Evolutionary conservation across 2,888 invertebrate species (phyloP), one percentile per base, ranked within the genome.

Genomic region (Atethmia centrago): DNA sequence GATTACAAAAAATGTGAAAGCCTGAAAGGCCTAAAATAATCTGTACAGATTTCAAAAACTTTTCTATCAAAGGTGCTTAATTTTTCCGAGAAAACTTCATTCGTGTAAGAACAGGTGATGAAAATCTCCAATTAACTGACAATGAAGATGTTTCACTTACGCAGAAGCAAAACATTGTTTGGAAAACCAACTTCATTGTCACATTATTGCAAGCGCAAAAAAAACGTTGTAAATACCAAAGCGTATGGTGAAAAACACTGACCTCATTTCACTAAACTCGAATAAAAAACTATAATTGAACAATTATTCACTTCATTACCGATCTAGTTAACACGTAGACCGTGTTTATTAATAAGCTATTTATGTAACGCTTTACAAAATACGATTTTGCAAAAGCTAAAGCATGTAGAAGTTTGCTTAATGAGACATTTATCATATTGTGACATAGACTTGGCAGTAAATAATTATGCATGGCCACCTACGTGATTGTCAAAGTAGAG

Each of bases 341-440:
- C 28, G 63, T 62, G 47, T 72, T 71, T 73, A 76, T 73, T 56
- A 62, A 55, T 66, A 69, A 55, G 53, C 40, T 7, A n/a, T 73
- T 84, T 71, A 74, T 64, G 77, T 80, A 82, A 82, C 14, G 42
- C 0, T 77, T 84, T 81, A 86, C 79, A 80, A 86, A 85, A 79
- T 59, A 71, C 25, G 28, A 61, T 80, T 85, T 82, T 80, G 82
- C 87, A 84, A 87, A 86, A 77, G 25, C 59, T 69, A 64, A 66
- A 67, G 51, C 62, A 58, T 67, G 67, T 77, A 71, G 58, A 64
- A 73, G 78, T 80, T 83, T 85, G 71, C 84, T 59, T 80, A 83
- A 89, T 82, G 77, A 77, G 71, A 69, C 70, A 84, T 88, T 83
- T 79, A 84, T 85, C 83, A 87, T 40, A 77, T 84, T 83, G 79